A percentile compares a stretch with the other conserved stretches of the same genome.
Conservation (phyloP, 2,888 invertebrate genomes). For the Aspidiotus rigidus region DNA sequence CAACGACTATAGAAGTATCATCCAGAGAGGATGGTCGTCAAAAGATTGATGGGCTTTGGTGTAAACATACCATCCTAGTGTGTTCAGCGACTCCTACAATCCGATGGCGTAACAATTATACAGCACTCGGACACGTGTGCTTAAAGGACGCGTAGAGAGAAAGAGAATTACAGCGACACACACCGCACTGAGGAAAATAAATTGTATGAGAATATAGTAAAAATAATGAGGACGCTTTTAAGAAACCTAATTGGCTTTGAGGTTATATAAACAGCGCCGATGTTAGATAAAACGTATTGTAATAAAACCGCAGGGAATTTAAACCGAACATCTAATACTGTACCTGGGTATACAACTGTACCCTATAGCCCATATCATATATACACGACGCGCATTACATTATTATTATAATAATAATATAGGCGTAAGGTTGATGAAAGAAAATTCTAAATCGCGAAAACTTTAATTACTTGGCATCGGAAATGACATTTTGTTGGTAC, state of each 20-base stretch:
- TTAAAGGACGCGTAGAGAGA: background rate
- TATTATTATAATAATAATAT: too few species aligned
- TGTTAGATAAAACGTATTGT: background rate
- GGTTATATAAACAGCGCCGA: background rate
- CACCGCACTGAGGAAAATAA: background rate
- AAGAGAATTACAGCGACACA: background rate
- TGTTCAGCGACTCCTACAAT: background rate
- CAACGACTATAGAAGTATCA: too few species aligned
- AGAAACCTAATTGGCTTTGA: background rate
- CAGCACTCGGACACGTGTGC: background rate
- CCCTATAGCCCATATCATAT: too few species aligned
- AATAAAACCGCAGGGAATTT: constrained; percentile 4
- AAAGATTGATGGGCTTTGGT: too few species aligned
- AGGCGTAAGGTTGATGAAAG: too few species aligned
- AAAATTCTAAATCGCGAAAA: too few species aligned
- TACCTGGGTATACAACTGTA: background rate
- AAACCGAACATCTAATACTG: background rate
- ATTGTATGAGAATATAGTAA: background rate
- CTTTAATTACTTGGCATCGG: too few species aligned
- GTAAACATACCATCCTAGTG: too few species aligned
- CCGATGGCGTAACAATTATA: background rate
- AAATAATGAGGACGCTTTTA: background rate
- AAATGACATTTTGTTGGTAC: too few species aligned
- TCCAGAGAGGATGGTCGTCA: too few species aligned
- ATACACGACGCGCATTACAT: too few species aligned